phyloP scores from a whole-genome alignment of 2,888 invertebrate species.

The Leptogaster cylindrica region DNA sequence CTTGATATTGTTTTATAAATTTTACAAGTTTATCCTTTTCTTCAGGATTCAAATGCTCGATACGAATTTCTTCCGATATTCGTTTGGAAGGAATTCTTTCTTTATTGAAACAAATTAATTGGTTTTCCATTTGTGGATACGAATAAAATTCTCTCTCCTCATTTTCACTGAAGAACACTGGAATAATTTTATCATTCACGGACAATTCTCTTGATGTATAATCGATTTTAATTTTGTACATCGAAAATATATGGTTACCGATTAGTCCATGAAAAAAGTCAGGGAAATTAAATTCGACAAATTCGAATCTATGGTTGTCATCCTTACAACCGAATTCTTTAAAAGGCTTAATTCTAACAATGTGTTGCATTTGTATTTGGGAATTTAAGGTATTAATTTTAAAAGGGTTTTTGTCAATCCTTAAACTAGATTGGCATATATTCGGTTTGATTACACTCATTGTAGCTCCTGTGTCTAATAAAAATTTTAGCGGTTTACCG shows the following conservation, averaged over 20 bases:
- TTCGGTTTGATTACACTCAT: background rate
- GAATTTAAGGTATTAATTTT: background rate
- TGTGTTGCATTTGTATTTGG: background rate
- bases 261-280: background rate
- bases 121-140: no score
- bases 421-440: background rate
- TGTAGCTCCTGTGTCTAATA: background rate
- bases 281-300: background rate
- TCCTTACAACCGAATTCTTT: background rate
- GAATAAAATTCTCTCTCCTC: background rate
- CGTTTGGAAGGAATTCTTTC: no score
- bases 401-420: background rate
- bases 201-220: background rate
- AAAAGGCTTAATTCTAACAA: background rate
- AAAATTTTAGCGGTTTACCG: background rate
- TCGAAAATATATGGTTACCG: background rate
- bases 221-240: background rate
- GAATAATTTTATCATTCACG: background rate
- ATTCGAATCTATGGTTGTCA: background rate
- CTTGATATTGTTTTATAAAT: constrained; percentile 1
- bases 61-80: background rate
- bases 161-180: background rate
- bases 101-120: background rate
- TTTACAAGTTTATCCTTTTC: background rate
- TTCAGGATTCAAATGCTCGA: constrained; percentile 25